Conservation (phyloP, 2,113 vertebrate species). For the Maylandia zebra region DNA sequence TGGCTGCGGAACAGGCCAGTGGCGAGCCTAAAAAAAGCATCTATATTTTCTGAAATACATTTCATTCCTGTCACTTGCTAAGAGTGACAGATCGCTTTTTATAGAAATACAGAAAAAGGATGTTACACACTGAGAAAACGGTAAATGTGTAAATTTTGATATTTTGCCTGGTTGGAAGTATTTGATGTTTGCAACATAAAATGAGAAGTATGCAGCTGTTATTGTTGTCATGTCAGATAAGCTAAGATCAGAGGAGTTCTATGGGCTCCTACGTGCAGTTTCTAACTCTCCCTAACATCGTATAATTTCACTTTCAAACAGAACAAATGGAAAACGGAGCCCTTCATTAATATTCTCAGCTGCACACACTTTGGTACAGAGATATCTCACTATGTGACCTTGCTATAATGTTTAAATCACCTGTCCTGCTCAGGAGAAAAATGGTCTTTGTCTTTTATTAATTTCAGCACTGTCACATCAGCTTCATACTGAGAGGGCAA, state of each 20-base stretch:
- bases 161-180: not conserved
- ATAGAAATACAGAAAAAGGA: not conserved
- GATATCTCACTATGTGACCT: not conserved
- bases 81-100: not conserved
- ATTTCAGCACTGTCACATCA: slow-evolving; percentile 31
- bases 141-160: not conserved
- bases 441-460: not conserved
- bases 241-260: not conserved
- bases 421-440: not conserved
- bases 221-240: not conserved
- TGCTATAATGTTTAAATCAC: slow-evolving; percentile 17
- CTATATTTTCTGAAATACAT: not conserved
- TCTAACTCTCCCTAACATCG: not conserved
- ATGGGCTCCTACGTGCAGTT: not conserved
- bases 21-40: not conserved
- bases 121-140: not conserved
- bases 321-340: not conserved
- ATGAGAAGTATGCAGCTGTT: not conserved
- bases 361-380: not conserved
- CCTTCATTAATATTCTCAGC: slow-evolving; percentile 5
- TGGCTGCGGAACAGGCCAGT: not conserved
- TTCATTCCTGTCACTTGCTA: not conserved
- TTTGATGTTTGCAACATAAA: not conserved
- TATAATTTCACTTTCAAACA: not conserved
- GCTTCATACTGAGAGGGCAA: slow-evolving; percentile 14